Evolutionary conservation across 2,888 invertebrate genomes (phyloP), one percentile per base, ranked within the genome.

Genomic region (Phalera bucephala): DNA sequence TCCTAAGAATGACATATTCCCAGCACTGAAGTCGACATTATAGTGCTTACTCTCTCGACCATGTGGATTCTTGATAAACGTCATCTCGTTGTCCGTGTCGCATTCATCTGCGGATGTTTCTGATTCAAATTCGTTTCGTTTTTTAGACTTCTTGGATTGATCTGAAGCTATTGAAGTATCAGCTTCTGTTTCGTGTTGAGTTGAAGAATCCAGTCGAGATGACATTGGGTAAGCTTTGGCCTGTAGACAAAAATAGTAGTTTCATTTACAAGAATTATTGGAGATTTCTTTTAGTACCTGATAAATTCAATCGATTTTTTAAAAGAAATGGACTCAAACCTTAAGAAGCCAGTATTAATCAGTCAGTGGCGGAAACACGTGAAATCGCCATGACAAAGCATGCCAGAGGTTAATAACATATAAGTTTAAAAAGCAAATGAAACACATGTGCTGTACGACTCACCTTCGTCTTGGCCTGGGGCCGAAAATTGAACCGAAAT

Each of bases 71-170:
- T 64, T 72, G 40, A 93, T 92, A 55, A 92, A 92, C 2, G 91
- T 88, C 92, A 93, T 93, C 47, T 92, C 92, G 33, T 80, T 87
- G 23, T 89, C 90, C 0, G 91, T 91, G 28, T 92, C 92, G 26
- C 82, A 81, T 51, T 93, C 93, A 38, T 93, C 92, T 0, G 91
- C 92, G 0, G 91, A 91, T 0, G 91, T 91, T 42, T 91, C 92
- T 0, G 91, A 85, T 51, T 92, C 91, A 33, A 87, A 90, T 41
- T 80, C 90, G 47, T 72, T 90, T 20, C 69, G 72, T 39, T 73
- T 80, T 38, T 81, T 88, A 0, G 68, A 39, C 38, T 68, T 75
- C 25, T 69, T 77, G 0, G 61, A 36, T 10, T 64, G 56, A 19
- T 78, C 75, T 2, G 72, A 53, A 2, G 64, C 36, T 1, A 47